These are phyloP conservation scores for Epirrhoe alternata DNA, from an alignment of 2,888 invertebrate genomes.

Conservation along the genomic window DNA sequence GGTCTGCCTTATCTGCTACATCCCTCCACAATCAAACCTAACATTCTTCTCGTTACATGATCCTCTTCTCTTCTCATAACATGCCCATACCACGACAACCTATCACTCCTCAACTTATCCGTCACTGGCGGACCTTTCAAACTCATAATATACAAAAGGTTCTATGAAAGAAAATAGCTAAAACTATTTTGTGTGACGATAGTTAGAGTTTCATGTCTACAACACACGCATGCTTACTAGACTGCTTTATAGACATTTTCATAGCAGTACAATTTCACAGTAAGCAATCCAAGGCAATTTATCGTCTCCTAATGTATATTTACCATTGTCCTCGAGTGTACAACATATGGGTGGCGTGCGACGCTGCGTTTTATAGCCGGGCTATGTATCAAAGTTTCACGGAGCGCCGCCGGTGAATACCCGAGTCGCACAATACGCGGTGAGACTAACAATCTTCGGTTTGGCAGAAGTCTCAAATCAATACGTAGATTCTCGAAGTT, in stretches of 20 bases:
- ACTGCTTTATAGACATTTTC: not conserved
- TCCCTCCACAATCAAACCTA: too few relatives aligned
- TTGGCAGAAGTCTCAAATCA: slow-evolving; percentile 31
- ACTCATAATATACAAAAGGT: too few relatives aligned
- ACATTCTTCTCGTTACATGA: too few relatives aligned
- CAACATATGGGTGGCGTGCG: slow-evolving; percentile 55
- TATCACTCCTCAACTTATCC: too few relatives aligned
- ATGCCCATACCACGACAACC: too few relatives aligned
- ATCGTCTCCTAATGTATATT: slow-evolving; percentile 30
- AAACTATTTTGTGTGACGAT: too few relatives aligned
- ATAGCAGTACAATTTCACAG: not conserved
- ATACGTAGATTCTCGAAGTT: not conserved
- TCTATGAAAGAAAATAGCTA: too few relatives aligned
- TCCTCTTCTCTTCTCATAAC: too few relatives aligned
- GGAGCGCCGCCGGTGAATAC: slow-evolving; percentile 61
- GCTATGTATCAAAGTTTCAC: slow-evolving; percentile 79
- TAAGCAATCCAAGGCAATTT: slow-evolving; percentile 6
- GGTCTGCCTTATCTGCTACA: too few relatives aligned
- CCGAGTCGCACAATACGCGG: slow-evolving; percentile 50
- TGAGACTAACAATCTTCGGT: slow-evolving; percentile 65
- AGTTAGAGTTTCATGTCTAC: not conserved
- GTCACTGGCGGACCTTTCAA: too few relatives aligned
- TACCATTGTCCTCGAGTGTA: slow-evolving; percentile 50
- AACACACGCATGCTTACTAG: not conserved
- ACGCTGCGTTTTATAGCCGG: slow-evolving; percentile 77